These are phyloP conservation scores for Nephila pilipes DNA, from an alignment of 1,140 invertebrate species.

Conservation along the genomic window DNA sequence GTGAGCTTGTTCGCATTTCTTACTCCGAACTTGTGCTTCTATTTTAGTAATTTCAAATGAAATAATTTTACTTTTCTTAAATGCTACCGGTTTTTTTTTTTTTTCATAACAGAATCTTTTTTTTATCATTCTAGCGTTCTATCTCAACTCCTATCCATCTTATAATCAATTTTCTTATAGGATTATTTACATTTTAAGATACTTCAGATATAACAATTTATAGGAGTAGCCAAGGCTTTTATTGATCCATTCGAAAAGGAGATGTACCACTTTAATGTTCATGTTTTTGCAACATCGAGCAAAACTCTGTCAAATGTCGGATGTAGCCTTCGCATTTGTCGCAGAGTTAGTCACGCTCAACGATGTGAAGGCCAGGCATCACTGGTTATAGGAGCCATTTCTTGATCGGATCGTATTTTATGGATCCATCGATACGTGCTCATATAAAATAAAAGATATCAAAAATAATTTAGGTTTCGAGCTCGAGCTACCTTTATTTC, in stretches of 20 bases:
- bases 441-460: not conserved
- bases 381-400: not conserved
- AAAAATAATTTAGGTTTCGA: not conserved
- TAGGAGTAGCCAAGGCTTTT: not conserved
- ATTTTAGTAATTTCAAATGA: too few relatives aligned
- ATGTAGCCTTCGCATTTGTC: not conserved
- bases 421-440: not conserved
- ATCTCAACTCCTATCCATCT: too few relatives aligned
- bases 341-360: not conserved
- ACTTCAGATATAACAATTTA: too few relatives aligned
- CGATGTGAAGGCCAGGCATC: not conserved
- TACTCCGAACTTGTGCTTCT: too few relatives aligned
- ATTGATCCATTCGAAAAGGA: not conserved
- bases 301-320: not conserved
- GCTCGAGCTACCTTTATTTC: not conserved
- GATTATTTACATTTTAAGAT: too few relatives aligned
- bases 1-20: too few relatives aligned
- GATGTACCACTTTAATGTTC: not conserved
- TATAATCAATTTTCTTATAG: too few relatives aligned
- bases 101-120: too few relatives aligned
- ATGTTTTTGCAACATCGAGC: not conserved
- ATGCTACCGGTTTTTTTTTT: too few relatives aligned
- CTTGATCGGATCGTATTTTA: conserved; percentile 14
- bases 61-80: too few relatives aligned
- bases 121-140: too few relatives aligned